These are phyloP conservation scores for Apostichopus californicus DNA, from an alignment of 35 echinoderm and acorn worm genomes.

Conservation along the genomic window DNA sequence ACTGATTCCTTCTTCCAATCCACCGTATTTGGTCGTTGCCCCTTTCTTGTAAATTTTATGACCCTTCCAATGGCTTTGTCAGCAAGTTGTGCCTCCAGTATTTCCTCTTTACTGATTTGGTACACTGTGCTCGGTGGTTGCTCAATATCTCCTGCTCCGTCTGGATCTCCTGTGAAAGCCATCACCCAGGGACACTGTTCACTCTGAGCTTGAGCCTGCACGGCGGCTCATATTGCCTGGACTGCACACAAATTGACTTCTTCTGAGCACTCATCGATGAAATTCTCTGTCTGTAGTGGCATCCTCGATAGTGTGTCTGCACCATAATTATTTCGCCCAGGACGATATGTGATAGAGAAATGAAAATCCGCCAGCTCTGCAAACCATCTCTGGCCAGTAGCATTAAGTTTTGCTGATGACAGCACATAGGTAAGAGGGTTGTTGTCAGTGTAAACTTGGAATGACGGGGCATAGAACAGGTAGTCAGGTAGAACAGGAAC, in stretches of 20 bases:
- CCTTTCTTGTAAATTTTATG: constrained; percentile 1
- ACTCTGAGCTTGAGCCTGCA: no score
- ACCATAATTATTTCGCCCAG: constrained; percentile 41
- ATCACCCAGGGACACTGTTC: no score
- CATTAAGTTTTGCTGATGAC: constrained; percentile 65
- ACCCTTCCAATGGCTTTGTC: constrained; percentile 11
- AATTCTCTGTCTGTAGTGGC: neutral
- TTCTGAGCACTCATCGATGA: neutral
- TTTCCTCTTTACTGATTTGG: no score
- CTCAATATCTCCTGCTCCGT: no score
- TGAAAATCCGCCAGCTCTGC: constrained; percentile 55
- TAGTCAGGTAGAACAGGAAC: constrained; percentile 24
- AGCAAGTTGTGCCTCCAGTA: neutral
- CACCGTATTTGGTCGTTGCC: neutral
- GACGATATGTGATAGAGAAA: constrained; percentile 56
- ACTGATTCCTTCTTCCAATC: neutral
- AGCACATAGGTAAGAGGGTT: constrained; percentile 78
- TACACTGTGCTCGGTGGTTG: no score
- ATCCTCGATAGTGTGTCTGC: constrained; percentile 50
- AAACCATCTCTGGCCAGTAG: constrained; percentile 67
- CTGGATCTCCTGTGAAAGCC: no score
- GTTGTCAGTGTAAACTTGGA: constrained; percentile 72
- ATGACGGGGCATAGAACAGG: constrained; percentile 42
- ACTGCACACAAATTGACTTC: no score
- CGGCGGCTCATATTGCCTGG: no score